Percentiles rank a stretch among this genome's conserved stretches.
These are phyloP conservation scores for Lottia gigantea DNA, from an alignment of 2,888 invertebrate species.

Conservation along the genomic window DNA sequence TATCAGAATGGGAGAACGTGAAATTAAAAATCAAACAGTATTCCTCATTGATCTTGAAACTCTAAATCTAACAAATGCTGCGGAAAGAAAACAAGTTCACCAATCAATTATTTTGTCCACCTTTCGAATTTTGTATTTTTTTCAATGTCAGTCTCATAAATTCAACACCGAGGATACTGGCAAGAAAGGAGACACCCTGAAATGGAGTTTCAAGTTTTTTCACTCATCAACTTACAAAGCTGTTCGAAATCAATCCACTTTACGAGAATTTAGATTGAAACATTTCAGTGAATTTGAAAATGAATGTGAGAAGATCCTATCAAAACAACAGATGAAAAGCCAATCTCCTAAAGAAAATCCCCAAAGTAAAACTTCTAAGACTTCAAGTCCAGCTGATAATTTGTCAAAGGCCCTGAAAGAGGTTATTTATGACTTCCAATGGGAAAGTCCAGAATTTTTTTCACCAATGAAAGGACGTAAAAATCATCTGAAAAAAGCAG, in stretches of 20 bases:
- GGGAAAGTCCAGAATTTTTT: conserved; percentile 52
- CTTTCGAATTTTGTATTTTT: conserved; percentile 42
- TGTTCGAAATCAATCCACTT: conserved; percentile 36
- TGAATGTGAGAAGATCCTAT: conserved; percentile 38
- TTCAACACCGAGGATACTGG: conserved; percentile 21
- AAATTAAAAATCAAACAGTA: conserved; percentile 33
- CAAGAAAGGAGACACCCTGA: conserved; percentile 33
- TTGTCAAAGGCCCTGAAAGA: conserved; percentile 50
- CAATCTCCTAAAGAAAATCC: background rate
- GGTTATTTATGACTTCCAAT: conserved; percentile 52
- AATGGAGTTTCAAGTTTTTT: conserved; percentile 58
- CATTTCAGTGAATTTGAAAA: conserved; percentile 57
- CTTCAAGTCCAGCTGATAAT: conserved; percentile 33
- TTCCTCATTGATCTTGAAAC: conserved; percentile 45
- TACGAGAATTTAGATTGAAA: conserved; percentile 48
- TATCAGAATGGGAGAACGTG: conserved; percentile 11
- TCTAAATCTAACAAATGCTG: conserved; percentile 1
- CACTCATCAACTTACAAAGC: conserved; percentile 34
- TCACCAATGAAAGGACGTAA: conserved; percentile 47
- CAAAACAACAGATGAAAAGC: conserved; percentile 21
- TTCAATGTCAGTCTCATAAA: conserved; percentile 30
- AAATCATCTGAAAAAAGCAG: background rate
- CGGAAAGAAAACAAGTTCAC: conserved; percentile 23
- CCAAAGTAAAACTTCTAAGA: conserved; percentile 9
- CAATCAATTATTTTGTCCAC: conserved; percentile 43